phyloP scores from a whole-genome alignment of 2,113 vertebrate species.

The Eleginops maclovinus region DNA sequence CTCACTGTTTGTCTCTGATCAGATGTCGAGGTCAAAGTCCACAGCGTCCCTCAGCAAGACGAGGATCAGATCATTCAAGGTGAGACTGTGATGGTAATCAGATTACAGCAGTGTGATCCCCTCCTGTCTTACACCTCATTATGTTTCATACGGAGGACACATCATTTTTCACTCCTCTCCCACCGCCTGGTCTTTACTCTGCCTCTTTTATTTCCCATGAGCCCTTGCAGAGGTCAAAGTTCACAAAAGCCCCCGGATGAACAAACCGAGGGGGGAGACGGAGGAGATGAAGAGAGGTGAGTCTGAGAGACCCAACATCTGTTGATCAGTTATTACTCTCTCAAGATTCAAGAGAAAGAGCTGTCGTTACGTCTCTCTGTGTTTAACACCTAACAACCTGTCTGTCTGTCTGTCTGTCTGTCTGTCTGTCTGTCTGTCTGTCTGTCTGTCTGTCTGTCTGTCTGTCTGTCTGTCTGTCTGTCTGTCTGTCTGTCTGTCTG shows the following conservation, averaged over 20 bases:
- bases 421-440: neutral
- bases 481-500: neutral
- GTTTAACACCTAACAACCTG: slow-evolving; percentile 3
- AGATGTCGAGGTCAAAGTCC: slow-evolving; percentile 78
- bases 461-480: slow-evolving; percentile 3
- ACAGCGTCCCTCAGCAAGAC: slow-evolving; percentile 79
- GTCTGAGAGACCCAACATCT: too few relatives aligned
- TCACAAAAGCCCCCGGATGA: slow-evolving; percentile 52
- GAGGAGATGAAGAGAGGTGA: slow-evolving; percentile 79
- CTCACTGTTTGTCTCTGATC: slow-evolving; percentile 54
- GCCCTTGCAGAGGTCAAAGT: slow-evolving; percentile 57
- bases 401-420: neutral
- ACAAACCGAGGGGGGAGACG: neutral
- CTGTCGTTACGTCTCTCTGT: neutral
- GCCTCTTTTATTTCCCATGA: slow-evolving; percentile 40
- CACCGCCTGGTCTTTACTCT: neutral
- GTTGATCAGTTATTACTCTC: too few relatives aligned
- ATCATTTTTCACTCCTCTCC: too few relatives aligned
- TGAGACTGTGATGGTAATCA: slow-evolving; percentile 16
- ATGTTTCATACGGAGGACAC: too few relatives aligned
- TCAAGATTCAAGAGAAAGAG: neutral
- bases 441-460: slow-evolving; percentile 5
- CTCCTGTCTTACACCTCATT: too few relatives aligned
- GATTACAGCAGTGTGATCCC: too few relatives aligned
- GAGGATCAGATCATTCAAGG: slow-evolving; percentile 57